A percentile compares a stretch with the other conserved stretches of the same genome.
These are phyloP conservation scores for Seira musarum DNA, from an alignment of 2,888 invertebrate genomes.

Conservation along the genomic window DNA sequence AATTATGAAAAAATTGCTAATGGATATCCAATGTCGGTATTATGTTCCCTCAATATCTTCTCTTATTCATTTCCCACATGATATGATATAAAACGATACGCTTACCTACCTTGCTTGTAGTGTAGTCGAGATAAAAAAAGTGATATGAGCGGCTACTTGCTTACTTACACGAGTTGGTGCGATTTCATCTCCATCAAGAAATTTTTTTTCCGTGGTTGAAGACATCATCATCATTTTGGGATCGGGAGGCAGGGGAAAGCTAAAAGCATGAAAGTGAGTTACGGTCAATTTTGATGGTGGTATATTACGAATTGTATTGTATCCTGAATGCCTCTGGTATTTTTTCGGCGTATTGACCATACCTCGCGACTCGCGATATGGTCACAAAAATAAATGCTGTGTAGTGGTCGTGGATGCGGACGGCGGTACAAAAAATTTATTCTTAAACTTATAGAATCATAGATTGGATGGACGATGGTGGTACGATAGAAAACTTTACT, in stretches of 20 bases:
- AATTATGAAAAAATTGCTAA: conserved; percentile 58
- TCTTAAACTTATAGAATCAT: neutral
- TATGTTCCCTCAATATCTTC: conserved; percentile 27
- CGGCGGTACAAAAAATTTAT: neutral
- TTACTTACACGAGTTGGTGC: neutral
- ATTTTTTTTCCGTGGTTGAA: neutral
- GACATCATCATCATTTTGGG: neutral
- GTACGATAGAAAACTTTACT: neutral
- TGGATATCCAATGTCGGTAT: conserved; percentile 57
- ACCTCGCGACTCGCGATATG: too few species aligned
- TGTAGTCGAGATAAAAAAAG: neutral
- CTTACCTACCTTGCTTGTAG: too few species aligned
- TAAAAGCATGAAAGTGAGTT: conserved; percentile 34
- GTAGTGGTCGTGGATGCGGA: neutral
- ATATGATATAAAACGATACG: neutral
- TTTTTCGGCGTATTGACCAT: too few species aligned
- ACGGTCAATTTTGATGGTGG: conserved; percentile 33
- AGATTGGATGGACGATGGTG: neutral
- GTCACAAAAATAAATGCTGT: too few species aligned
- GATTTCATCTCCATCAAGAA: conserved; percentile 2
- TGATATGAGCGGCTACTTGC: neutral
- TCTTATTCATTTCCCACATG: neutral
- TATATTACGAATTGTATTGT: too few species aligned
- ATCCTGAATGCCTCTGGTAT: too few species aligned
- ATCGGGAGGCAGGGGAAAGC: too few species aligned